Percentiles rank a stretch among this genome's conserved stretches.
phyloP scores from a whole-genome alignment of 1,140 invertebrate species.

The Trachymyrmex cornetzi region DNA sequence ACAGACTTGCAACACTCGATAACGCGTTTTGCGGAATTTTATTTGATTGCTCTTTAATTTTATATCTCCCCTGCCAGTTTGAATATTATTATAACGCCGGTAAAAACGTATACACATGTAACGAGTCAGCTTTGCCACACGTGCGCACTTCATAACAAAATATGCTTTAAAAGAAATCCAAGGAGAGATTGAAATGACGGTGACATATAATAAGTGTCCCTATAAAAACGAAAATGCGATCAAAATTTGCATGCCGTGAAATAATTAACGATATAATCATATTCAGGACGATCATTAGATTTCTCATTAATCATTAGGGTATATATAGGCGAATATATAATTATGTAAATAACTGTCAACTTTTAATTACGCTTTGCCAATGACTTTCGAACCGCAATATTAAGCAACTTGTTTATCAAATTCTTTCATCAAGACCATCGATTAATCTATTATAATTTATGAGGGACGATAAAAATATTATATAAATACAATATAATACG shows the following conservation, averaged over 20 bases:
- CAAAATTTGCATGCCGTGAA: not conserved
- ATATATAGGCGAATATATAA: not conserved
- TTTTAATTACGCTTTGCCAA: constrained; percentile 2
- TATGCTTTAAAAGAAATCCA: constrained; percentile 1
- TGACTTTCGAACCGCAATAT: not conserved
- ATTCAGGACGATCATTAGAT: constrained; percentile 9
- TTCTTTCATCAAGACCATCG: not conserved
- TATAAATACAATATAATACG: not conserved
- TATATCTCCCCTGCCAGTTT: not conserved
- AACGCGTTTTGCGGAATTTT: constrained; percentile 14
- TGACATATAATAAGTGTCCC: not conserved
- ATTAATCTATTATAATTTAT: not conserved
- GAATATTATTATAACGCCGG: constrained; percentile 13
- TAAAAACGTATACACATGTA: not conserved
- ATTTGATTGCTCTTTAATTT: constrained; percentile 12
- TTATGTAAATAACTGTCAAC: constrained; percentile 13
- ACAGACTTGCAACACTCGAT: not conserved
- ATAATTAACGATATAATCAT: not conserved
- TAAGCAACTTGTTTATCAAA: not conserved
- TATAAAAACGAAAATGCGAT: not conserved
- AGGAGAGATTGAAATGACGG: not conserved
- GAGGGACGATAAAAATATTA: not conserved
- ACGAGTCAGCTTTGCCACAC: not conserved
- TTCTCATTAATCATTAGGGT: not conserved
- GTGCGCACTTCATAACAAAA: not conserved